These are phyloP conservation scores for Pholis gunnellus DNA, from an alignment of 2,113 vertebrate genomes.

Conservation along the genomic window DNA sequence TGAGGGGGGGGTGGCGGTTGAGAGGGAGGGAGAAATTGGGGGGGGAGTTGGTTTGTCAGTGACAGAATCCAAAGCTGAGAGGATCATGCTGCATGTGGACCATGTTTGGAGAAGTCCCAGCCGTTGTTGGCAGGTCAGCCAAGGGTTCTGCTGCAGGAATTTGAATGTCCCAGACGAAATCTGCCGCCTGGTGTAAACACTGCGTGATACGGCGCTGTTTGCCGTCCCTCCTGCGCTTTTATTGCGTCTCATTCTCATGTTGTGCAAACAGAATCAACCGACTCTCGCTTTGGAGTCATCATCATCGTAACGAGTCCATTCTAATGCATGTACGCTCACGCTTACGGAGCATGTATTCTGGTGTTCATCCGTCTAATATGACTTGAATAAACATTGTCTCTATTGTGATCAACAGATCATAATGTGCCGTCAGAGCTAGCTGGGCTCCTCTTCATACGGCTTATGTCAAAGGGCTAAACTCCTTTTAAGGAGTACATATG, in stretches of 20 bases:
- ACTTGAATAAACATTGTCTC: conserved; percentile 41
- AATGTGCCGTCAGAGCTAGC: conserved; percentile 78
- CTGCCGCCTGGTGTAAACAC: conserved; percentile 61
- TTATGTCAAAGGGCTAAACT: conserved; percentile 83
- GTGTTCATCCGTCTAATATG: conserved; percentile 16
- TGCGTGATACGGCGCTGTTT: conserved; percentile 22
- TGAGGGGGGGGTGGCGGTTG: background rate
- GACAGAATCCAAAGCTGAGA: conserved; percentile 59
- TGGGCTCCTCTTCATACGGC: conserved; percentile 78
- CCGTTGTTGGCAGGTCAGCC: conserved; percentile 62
- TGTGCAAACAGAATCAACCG: conserved; percentile 15
- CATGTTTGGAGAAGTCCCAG: conserved; percentile 73
- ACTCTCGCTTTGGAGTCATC: background rate
- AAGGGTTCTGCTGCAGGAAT: conserved; percentile 64
- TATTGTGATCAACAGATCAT: conserved; percentile 52
- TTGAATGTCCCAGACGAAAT: conserved; percentile 44
- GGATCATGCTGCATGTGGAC: conserved; percentile 37
- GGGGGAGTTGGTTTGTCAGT: conserved; percentile 24
- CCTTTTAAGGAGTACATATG: conserved; percentile 60
- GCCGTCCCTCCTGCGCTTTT: conserved; percentile 31
- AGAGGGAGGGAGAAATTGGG: background rate
- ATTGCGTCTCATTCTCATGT: conserved; percentile 20
- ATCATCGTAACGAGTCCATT: background rate
- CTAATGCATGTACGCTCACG: background rate
- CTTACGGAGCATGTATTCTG: background rate